Percentiles rank a stretch among this genome's conserved stretches.
These are phyloP conservation scores for Aplodontia rufa DNA, from an alignment of 2,113 vertebrate genomes.

Conservation along the genomic window DNA sequence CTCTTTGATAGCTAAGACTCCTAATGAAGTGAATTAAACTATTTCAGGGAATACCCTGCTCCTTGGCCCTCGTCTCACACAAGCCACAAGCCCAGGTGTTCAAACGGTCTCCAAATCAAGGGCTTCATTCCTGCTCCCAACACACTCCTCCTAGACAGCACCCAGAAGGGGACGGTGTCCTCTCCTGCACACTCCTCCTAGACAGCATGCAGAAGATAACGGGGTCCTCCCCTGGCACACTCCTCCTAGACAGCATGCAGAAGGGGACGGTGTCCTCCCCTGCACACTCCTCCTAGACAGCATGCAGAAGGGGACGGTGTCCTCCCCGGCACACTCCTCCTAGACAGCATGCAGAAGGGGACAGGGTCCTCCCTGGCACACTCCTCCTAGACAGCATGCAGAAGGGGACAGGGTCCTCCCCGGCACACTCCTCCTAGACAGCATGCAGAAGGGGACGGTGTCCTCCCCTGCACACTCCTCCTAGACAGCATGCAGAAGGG, in stretches of 20 bases:
- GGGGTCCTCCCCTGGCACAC: not conserved
- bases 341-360: not conserved
- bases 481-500: not conserved
- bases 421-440: not conserved
- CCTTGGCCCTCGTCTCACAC: not conserved
- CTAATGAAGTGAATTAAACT: not conserved
- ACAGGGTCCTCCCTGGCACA: not conserved
- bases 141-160: not conserved
- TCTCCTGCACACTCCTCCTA: too few species aligned
- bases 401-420: not conserved
- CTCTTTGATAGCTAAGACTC: fast-evolving
- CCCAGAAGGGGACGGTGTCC: not conserved
- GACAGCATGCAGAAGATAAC: not conserved
- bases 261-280: not conserved
- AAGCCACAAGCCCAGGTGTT: fast-evolving
- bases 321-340: not conserved
- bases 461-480: not conserved
- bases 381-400: not conserved
- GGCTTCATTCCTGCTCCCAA: not conserved
- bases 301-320: too few species aligned
- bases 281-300: not conserved
- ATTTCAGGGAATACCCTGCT: not conserved
- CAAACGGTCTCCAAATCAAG: not conserved
- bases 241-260: not conserved
- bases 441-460: too few species aligned